These are phyloP conservation scores for Periophthalmodon schlosseri DNA, from an alignment of 2,113 vertebrate species.

Conservation along the genomic window DNA sequence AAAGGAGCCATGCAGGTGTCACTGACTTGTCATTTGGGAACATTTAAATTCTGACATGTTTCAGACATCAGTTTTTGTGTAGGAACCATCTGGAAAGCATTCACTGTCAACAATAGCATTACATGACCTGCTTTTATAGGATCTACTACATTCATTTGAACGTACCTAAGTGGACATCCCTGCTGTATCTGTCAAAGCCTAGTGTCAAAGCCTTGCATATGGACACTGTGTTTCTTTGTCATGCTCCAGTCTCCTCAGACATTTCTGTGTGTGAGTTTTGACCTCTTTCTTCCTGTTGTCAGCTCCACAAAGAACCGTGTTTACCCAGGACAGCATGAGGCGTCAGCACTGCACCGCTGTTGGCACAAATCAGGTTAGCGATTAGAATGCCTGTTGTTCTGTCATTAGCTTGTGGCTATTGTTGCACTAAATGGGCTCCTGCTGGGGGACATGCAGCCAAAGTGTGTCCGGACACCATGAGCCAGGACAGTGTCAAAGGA, in stretches of 20 bases:
- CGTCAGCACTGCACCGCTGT: conserved; percentile 49
- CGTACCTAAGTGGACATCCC: background rate
- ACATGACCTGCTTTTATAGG: background rate
- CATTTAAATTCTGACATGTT: background rate
- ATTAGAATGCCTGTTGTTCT: conserved; percentile 43
- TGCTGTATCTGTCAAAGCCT: conserved; percentile 17
- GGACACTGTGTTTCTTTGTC: conserved; percentile 12
- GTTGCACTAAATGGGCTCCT: conserved; percentile 1
- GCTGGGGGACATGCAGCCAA: background rate
- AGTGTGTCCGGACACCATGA: background rate
- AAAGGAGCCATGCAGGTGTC: background rate
- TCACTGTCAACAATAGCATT: background rate
- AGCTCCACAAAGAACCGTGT: conserved; percentile 53
- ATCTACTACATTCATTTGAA: conserved; percentile 1
- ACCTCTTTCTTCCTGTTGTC: conserved; percentile 56
- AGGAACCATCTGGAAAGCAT: background rate
- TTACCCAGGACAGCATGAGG: conserved; percentile 28
- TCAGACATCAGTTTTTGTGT: background rate
- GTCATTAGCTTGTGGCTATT: conserved; percentile 5
- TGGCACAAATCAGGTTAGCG: conserved; percentile 65
- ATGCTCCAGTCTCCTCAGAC: background rate
- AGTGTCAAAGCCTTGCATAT: conserved; percentile 34
- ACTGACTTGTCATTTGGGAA: background rate
- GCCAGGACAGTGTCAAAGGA: background rate
- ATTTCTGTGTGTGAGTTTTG: background rate